Conservation (phyloP, 2,113 vertebrate species). For the Coracopsis vasa region DNA sequence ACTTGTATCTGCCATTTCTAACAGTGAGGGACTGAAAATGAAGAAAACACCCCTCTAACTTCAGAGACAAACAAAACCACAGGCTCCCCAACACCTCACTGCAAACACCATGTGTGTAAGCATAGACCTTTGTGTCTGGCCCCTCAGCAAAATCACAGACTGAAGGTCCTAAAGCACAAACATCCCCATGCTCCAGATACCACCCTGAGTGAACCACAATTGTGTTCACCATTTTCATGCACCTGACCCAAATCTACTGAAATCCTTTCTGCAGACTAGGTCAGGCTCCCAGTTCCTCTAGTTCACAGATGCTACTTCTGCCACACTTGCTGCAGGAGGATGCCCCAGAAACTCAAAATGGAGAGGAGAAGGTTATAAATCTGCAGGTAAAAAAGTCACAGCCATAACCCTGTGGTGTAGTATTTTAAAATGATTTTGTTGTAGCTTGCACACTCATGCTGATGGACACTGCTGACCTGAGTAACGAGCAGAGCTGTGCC, state of each 20-base stretch:
- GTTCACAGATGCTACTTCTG: background rate
- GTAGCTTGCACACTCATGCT: background rate
- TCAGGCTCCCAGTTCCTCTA: background rate
- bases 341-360: background rate
- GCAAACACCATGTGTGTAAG: rapidly evolving
- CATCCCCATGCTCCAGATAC: background rate
- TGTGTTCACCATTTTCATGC: background rate
- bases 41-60: background rate
- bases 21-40: background rate
- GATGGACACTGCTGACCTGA: background rate
- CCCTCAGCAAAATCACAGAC: background rate
- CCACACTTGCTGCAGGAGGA: background rate
- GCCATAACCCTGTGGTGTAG: background rate
- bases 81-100: background rate
- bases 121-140: background rate
- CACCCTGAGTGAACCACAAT: rapidly evolving
- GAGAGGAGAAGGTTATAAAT: background rate
- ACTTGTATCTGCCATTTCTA: background rate
- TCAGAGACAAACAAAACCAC: background rate
- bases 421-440: background rate
- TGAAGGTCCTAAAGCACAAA: background rate
- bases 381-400: slow-evolving; percentile 19
- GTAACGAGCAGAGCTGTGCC: background rate
- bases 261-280: background rate
- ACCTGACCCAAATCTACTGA: background rate